A percentile compares a stretch with the other conserved stretches of the same genome.
Conservation (phyloP, 2,113 vertebrate species). For the Calidris pygmaea region DNA sequence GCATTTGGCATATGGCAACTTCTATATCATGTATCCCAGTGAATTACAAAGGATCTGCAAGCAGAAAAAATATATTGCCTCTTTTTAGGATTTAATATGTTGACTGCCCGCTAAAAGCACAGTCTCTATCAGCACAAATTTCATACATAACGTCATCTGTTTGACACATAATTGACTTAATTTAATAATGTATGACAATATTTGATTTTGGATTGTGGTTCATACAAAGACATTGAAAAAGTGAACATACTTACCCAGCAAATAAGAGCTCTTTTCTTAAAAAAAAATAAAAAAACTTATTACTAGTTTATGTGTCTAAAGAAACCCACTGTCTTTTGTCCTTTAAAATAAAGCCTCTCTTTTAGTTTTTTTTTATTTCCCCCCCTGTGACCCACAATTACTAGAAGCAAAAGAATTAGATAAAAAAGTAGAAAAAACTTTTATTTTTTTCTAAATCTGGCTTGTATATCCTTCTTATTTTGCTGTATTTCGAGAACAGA, state of each 20-base stretch:
- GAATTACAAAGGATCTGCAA: slow-evolving; percentile 42
- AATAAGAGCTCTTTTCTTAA: neutral
- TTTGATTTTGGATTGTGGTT: slow-evolving; percentile 39
- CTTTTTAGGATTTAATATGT: slow-evolving; percentile 23
- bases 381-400: neutral
- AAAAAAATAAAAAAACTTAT: neutral
- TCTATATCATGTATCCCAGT: neutral
- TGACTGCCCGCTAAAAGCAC: slow-evolving; percentile 40
- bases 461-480: neutral
- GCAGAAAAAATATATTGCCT: slow-evolving; percentile 3
- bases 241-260: neutral
- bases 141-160: slow-evolving; percentile 29
- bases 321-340: fast-evolving
- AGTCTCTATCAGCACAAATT: slow-evolving; percentile 26
- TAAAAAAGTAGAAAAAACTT: neutral
- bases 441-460: neutral
- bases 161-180: slow-evolving; percentile 55
- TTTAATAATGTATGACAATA: slow-evolving; percentile 53
- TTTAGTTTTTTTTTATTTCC: neutral
- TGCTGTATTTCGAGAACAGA: neutral
- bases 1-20: slow-evolving; percentile 3
- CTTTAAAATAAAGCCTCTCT: neutral
- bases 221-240: slow-evolving; percentile 12
- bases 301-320: neutral
- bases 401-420: neutral